Evolutionary conservation across 2,888 invertebrate species (phyloP).

Genomic region (Apodemia duryi): DNA sequence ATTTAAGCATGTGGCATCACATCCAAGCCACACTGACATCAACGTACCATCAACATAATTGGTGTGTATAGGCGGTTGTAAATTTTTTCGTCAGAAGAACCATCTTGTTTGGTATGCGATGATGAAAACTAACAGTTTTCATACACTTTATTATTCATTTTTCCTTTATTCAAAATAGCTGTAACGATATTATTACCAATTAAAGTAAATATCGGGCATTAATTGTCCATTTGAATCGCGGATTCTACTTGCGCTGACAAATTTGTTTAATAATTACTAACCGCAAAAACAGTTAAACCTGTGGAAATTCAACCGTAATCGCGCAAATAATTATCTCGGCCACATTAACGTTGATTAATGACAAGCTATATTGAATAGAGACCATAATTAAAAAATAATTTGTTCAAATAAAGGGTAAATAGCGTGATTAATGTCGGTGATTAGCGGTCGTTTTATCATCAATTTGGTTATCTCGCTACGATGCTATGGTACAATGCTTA

Average conservation of each 20-base stretch:
- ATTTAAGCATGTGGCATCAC: no score
- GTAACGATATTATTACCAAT: slow-evolving; percentile 3
- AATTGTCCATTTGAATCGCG: slow-evolving; percentile 2
- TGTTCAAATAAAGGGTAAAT: slow-evolving; percentile 6
- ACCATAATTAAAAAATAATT: slow-evolving; percentile 12
- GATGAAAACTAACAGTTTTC: no score
- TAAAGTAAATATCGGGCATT: slow-evolving; percentile 3
- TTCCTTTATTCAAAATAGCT: neutral
- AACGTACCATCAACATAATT: no score
- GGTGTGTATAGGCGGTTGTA: no score
- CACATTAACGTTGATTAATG: slow-evolving; percentile 15
- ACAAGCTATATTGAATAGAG: slow-evolving; percentile 9
- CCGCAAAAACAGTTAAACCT: slow-evolving; percentile 13
- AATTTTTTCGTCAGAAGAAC: no score
- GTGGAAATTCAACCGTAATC: slow-evolving; percentile 10
- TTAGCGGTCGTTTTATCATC: neutral
- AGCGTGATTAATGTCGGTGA: slow-evolving; percentile 3
- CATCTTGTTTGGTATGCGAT: no score
- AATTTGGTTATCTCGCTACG: neutral
- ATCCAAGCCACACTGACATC: no score
- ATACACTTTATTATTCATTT: neutral
- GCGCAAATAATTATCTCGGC: slow-evolving; percentile 15
- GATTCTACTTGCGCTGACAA: neutral
- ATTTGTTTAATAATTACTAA: slow-evolving; percentile 14
- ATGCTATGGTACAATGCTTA: no score